Percentiles rank a stretch among this genome's conserved stretches.
Conservation (phyloP, 2,797 vertebrate genomes). For the Poecilia velifera region DNA sequence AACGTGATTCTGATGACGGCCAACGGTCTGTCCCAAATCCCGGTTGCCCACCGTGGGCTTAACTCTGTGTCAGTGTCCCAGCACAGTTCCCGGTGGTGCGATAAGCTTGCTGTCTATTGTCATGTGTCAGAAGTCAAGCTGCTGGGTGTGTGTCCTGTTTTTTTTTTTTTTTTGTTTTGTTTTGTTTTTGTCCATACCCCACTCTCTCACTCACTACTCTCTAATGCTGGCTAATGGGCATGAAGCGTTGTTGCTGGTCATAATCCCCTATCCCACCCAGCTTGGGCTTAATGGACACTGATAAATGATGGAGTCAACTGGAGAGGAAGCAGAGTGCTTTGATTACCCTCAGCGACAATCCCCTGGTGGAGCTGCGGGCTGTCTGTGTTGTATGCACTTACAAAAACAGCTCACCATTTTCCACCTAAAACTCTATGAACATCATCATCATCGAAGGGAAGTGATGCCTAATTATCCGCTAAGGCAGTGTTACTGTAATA, state of each 20-base stretch:
- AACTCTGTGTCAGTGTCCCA: slow-evolving; percentile 61
- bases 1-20: slow-evolving; percentile 73
- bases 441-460: slow-evolving; percentile 41
- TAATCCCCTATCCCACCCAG: slow-evolving; percentile 70
- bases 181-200: slow-evolving; percentile 8
- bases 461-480: slow-evolving; percentile 20
- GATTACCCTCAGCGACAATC: slow-evolving; percentile 62
- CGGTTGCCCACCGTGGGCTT: slow-evolving; percentile 70
- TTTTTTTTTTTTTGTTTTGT: neutral
- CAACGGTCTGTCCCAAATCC: slow-evolving; percentile 80
- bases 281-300: slow-evolving; percentile 74
- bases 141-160: slow-evolving; percentile 17
- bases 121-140: slow-evolving; percentile 57
- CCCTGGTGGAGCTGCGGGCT: slow-evolving; percentile 65
- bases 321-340: slow-evolving; percentile 71
- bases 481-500: slow-evolving; percentile 30
- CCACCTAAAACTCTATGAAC: slow-evolving; percentile 32
- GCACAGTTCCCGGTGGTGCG: slow-evolving; percentile 68
- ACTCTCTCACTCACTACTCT: slow-evolving; percentile 52
- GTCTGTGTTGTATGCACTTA: slow-evolving; percentile 52
- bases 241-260: slow-evolving; percentile 49
- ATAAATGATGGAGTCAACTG: slow-evolving; percentile 77
- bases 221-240: slow-evolving; percentile 68
- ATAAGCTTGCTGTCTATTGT: slow-evolving; percentile 60
- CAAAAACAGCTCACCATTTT: slow-evolving; percentile 51